Conservation (phyloP, 2,888 invertebrate genomes). For the Ectemnius lituratus region DNA sequence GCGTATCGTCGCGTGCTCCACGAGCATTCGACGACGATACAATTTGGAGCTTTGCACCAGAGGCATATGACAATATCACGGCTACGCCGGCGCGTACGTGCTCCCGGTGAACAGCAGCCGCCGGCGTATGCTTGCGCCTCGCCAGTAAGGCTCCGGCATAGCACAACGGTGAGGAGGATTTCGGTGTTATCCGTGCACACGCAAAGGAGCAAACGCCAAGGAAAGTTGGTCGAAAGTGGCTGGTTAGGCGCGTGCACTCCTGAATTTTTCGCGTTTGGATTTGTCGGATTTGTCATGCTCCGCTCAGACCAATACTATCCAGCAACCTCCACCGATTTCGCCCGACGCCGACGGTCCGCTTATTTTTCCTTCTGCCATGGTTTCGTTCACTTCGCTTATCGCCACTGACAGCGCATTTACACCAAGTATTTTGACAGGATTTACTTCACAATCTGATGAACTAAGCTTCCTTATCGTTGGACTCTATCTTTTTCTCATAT, state of each 20-base stretch:
- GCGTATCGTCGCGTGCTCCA: conserved; percentile 44
- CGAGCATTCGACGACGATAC: conserved; percentile 68
- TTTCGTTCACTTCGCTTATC: conserved; percentile 4
- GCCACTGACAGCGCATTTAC: neutral
- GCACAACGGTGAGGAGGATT: neutral
- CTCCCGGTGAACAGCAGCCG: conserved; percentile 49
- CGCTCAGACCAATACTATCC: conserved; percentile 49
- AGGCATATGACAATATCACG: conserved; percentile 73
- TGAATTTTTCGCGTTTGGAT: conserved; percentile 65
- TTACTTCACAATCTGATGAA: conserved; percentile 22
- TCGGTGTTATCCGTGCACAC: neutral
- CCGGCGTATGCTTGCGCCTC: conserved; percentile 54
- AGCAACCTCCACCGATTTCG: neutral
- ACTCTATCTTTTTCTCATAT: no score
- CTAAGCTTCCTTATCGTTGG: conserved; percentile 10
- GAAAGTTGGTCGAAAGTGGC: conserved; percentile 12
- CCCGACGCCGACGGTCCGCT: neutral
- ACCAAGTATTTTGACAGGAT: conserved; percentile 35
- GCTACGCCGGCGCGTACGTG: conserved; percentile 65
- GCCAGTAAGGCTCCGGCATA: conserved; percentile 44
- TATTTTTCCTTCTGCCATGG: neutral
- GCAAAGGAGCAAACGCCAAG: neutral
- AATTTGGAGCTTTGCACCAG: conserved; percentile 72
- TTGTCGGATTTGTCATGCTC: conserved; percentile 70
- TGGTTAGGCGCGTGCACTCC: conserved; percentile 44